These are phyloP conservation scores for Cirrhinus mrigala DNA, from an alignment of 2,797 vertebrate species.

Conservation along the genomic window DNA sequence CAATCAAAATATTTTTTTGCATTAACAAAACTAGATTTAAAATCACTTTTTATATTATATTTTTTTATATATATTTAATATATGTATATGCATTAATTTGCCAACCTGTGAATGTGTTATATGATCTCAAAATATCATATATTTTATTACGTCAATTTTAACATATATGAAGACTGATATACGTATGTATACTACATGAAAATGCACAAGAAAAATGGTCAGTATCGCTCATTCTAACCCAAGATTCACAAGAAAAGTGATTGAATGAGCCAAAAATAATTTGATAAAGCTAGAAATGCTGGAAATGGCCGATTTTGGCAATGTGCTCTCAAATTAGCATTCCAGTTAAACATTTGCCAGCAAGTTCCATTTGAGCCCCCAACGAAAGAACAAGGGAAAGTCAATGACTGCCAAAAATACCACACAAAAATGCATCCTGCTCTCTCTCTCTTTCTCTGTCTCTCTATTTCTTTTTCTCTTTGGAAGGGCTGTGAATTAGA, in stretches of 20 bases:
- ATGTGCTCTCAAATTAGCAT: conserved; percentile 4
- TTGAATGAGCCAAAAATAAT: not conserved
- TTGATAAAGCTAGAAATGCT: conserved; percentile 9
- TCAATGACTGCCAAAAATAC: conserved; percentile 58
- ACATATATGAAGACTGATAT: not conserved
- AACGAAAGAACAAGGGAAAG: conserved; percentile 62
- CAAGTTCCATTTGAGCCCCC: conserved; percentile 18
- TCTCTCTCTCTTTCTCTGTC: conserved; percentile 53
- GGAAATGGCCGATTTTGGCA: conserved; percentile 7
- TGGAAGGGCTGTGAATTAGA: conserved; percentile 92
- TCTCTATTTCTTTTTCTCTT: conserved; percentile 69
- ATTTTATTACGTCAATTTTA: not conserved
- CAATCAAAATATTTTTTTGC: not conserved
- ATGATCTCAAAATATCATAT: not conserved
- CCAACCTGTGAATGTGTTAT: not conserved
- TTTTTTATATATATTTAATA: not conserved
- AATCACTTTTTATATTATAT: too few species aligned
- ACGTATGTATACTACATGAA: not conserved
- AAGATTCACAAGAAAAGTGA: not conserved
- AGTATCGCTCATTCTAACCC: not conserved
- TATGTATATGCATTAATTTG: not conserved
- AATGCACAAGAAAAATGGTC: not conserved
- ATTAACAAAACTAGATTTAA: not conserved
- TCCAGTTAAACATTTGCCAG: conserved; percentile 39
- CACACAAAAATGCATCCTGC: conserved; percentile 45